Evolutionary conservation across 2,113 vertebrate species (phyloP).

Genomic region (Indicator indicator): DNA sequence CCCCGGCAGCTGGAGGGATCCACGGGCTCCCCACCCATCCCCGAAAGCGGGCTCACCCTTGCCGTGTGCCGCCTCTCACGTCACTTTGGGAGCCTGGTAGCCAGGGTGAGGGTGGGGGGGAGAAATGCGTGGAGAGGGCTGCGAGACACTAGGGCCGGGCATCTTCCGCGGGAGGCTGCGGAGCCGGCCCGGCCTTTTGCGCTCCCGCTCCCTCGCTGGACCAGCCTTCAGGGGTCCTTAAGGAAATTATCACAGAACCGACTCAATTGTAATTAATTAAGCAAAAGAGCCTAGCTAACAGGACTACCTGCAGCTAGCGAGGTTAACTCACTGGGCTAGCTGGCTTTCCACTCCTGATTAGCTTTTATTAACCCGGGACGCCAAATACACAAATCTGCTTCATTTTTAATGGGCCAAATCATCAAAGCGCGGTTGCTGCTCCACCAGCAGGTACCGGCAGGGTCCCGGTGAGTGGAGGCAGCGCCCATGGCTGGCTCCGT

Average conservation of each 20-base stretch:
- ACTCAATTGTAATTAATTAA: constrained; percentile 72
- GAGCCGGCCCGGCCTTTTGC: neutral
- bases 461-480: neutral
- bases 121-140: neutral
- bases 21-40: neutral
- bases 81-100: neutral
- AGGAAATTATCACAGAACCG: constrained; percentile 32
- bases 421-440: neutral
- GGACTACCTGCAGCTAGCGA: constrained; percentile 48
- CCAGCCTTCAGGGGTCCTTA: neutral
- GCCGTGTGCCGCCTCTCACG: constrained; percentile 6
- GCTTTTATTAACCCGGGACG: constrained; percentile 52
- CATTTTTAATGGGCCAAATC: neutral
- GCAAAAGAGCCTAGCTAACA: constrained; percentile 28
- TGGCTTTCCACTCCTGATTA: constrained; percentile 55
- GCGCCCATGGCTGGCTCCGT: neutral
- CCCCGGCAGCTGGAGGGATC: neutral
- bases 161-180: neutral
- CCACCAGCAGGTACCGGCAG: neutral
- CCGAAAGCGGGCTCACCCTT: constrained; percentile 13
- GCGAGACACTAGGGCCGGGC: neutral
- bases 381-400: neutral
- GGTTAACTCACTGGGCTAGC: neutral
- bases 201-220: neutral
- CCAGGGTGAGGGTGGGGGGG: neutral